Conservation (phyloP, 2,113 vertebrate species). For the Sakesphorus luctuosus region DNA sequence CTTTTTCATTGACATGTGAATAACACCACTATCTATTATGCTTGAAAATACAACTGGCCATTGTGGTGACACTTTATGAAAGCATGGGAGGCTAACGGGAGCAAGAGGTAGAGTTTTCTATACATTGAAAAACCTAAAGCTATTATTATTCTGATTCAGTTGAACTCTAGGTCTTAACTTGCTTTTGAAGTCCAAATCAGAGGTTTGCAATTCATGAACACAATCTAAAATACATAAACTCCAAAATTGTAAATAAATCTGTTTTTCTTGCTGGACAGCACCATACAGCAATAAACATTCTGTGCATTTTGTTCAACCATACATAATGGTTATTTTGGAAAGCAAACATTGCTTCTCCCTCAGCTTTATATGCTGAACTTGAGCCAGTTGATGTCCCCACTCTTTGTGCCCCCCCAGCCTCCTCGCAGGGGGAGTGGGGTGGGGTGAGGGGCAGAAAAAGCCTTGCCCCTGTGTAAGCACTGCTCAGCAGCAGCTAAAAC, state of each 20-base stretch:
- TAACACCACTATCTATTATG: not conserved
- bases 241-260: not conserved
- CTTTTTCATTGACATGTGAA: not conserved
- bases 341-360: rapidly evolving
- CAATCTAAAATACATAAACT: not conserved
- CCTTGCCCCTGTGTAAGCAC: not conserved
- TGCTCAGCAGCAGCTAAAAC: not conserved
- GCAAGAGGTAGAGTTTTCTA: not conserved
- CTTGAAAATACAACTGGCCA: not conserved
- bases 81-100: not conserved
- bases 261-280: not conserved
- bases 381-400: not conserved
- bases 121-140: not conserved
- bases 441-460: not conserved
- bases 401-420: not conserved
- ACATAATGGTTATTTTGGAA: not conserved
- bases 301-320: not conserved
- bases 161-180: not conserved
- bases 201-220: not conserved
- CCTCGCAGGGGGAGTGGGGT: rapidly evolving
- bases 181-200: not conserved
- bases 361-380: not conserved
- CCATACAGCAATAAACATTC: not conserved
- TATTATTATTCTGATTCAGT: not conserved
- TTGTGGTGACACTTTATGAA: not conserved